phyloP scores from a whole-genome alignment of 2,888 invertebrate genomes.

The Heliconius ismenius region DNA sequence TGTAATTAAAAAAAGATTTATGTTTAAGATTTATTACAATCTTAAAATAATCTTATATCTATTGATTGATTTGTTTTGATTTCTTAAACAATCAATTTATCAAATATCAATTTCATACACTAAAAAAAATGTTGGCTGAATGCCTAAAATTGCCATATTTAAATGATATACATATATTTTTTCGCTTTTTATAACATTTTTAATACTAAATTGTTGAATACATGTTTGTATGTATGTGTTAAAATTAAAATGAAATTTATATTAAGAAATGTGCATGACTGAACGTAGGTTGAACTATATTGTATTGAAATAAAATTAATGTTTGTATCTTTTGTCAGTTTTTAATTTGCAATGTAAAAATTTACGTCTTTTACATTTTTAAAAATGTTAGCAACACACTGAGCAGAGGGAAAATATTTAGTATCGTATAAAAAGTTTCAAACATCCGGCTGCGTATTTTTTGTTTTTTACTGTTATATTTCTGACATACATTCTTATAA shows the following conservation, averaged over 20 bases:
- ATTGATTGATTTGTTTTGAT: too few species aligned
- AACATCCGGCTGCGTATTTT: too few species aligned
- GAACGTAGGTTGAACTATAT: background rate
- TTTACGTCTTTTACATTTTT: too few species aligned
- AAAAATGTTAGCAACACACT: too few species aligned
- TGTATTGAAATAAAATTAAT: background rate
- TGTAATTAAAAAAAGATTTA: background rate
- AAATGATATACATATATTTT: background rate
- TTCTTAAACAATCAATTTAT: too few species aligned
- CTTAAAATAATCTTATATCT: background rate
- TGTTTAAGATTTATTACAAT: background rate
- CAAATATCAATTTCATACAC: background rate
- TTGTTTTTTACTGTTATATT: too few species aligned
- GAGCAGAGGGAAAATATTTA: too few species aligned
- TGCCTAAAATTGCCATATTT: conserved; percentile 18
- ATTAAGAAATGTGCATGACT: conserved; percentile 12
- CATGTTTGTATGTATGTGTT: conserved; percentile 5
- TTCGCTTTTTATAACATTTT: background rate
- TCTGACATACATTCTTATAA: too few species aligned
- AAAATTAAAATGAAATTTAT: conserved; percentile 1
- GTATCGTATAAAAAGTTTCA: too few species aligned
- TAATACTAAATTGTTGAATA: background rate
- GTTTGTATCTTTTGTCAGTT: background rate
- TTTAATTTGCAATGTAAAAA: too few species aligned
- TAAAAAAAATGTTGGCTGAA: background rate